Base-by-base conservation (phyloP, 2,797 vertebrate genomes). In the Nasua narica region DNA sequence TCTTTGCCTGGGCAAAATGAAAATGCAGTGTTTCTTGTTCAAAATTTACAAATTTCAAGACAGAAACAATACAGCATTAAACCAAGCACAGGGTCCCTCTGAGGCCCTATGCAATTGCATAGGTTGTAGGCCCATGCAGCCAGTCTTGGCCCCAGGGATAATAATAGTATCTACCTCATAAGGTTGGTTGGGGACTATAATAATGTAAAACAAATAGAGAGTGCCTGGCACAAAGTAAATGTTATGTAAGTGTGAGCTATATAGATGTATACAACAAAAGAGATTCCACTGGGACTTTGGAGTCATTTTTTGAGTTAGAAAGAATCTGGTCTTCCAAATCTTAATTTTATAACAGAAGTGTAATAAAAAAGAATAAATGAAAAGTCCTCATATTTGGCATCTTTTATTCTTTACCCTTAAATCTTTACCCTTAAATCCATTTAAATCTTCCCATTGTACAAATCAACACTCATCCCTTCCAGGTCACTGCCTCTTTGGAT, bases 31-130 rank as follows among this genome's bases (percentile, higher is more conserved):
- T 23, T 74, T 78, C 19, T 60, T 25, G 0, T 52, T 90, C 46
- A 62, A 94, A 90, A 96, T 60, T 76, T 77, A 74, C 62, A n/a
- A 93, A 58, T 79, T 70, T 88, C 21, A 93, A 46, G 43, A 87
- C 6, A 13, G 46, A 56, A 54, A 78, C 25, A 78, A 60, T 11
- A 76, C 11, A 46, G 4, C 12, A 56, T 79, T 78, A 46, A 78
- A 77, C 5, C 48, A 56, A 86, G 5, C 11, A 0, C 13, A 62
- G 3, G 37, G 2, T 21, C 21, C 18, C 32, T 54, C 9, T 8
- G 46, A 92, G 16, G 21, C 13, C 46, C 46, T 52, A 7, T 37
- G 23, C 3, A 82, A 11, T 18, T 48, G 16, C 21, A 90, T 19
- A 78, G 16, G 37, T 76, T 62, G 25, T 4, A 79, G 11, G 11